Base-by-base conservation (phyloP, 2,888 invertebrate genomes). In the Aethes cnicana region DNA sequence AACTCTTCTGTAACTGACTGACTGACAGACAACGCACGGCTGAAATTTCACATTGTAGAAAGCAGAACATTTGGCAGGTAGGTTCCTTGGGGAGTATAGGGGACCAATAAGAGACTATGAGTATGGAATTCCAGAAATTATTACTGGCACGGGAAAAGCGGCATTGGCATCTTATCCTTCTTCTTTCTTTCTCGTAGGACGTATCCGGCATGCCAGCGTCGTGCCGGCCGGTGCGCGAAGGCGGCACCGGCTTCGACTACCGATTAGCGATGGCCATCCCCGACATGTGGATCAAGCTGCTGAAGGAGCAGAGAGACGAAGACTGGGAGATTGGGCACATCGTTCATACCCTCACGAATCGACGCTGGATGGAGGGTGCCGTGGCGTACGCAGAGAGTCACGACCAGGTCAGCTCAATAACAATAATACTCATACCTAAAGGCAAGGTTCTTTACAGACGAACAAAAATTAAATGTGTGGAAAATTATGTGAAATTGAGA, bases 201-300 rank as follows among this genome's bases (percentile, higher is more conserved):
- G 99, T 99, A 1, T 98, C 98, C 7, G 99, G 99, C 26, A 99
- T 99, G 99, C 99, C 99, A 2, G 97, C 94, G 0, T 91, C 97
- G 3, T 98, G 99, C 72, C 93, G 99, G 0, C 98, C 99, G 0
- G 95, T 98, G 0, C 75, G 81, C 2, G 99, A 99, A 83, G 99
- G 98, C 32, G 98, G 98, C 1, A 91, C 93, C 55, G 99, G 99
- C 4, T 99, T 99, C 82, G 99, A 99, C 81, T 97, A 96, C 88
- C 94, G 99, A n/a, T 92, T 99, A 44, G 98, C 95, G 11, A 99
- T 99, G 99, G 97, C 99, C 17, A 96, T 99, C 66, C 99, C 99
- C 0, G 99, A 99, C 84, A 97, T 96, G 90, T 99, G 99, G 99
- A 99, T 99, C 70, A 94, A 97, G 77, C 81, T 96, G 58, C 87